Base-by-base conservation (phyloP, 1,140 invertebrate species). In the Diprion similis region DNA sequence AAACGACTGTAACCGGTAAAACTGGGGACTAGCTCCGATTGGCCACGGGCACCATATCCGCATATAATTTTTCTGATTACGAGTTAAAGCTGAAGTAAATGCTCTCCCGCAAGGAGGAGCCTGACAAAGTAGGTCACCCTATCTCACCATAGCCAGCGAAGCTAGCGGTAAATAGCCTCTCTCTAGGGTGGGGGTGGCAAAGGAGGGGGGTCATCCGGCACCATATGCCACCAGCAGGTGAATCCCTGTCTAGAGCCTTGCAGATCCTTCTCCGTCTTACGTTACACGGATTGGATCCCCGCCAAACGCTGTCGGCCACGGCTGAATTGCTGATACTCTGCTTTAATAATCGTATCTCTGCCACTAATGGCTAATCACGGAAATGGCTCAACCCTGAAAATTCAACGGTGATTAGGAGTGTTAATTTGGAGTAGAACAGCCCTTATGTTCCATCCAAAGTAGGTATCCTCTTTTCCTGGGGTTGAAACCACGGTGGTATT, bases 61-160 rank as follows among this genome's bases (percentile, higher is more conserved):
- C 78, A 74, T 47, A 77, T 77, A 82, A 86, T 80, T 86, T 88
- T 88, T 88, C 86, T 84, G 84, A 87, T 86, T 82, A 82, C 82
- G 82, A 84, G 87, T 85, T 82, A 83, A 84, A 76, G 75, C 74
- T 79, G 78, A 74, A 76, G 81, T 82, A 82, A 83, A 85, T 85
- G 82, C 85, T 84, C 83, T 84, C 84, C 85, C 85, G 81, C 82
- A 86, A 87, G 85, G 86, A 87, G 86, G 86, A 87, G 86, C 85
- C 83, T 87, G 82, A 51, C 75, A 77, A 87, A 85, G 83, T 87
- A 84, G 86, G 86, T 87, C 86, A 87, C 84, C 84, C 85, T 83
- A 86, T 85, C 83, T 66, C 65, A 64, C 64, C 68, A 59, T 68
- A 18, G 17, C 15, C 13, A 45, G 45, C 46, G 11, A 24, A 45